phyloP scores from a whole-genome alignment of 1,140 invertebrate species.

The Trypoxylus dichotomus region DNA sequence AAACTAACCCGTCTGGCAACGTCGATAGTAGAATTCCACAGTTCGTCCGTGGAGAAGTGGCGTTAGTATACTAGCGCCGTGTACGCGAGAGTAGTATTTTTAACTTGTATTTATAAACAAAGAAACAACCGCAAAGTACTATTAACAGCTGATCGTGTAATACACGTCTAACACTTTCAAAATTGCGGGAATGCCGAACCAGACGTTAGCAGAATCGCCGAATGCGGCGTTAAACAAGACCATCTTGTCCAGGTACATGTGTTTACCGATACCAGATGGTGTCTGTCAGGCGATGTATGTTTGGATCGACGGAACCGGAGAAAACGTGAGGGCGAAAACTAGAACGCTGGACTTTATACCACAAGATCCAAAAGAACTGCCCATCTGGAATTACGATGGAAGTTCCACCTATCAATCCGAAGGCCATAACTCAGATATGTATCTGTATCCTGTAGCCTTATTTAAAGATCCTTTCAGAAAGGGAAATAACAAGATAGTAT shows the following conservation, averaged over 20 bases:
- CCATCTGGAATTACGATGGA: slow-evolving; percentile 93
- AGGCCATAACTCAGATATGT: slow-evolving; percentile 83
- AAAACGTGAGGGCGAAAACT: slow-evolving; percentile 85
- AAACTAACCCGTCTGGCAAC: slow-evolving; percentile 7
- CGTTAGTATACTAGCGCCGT: not conserved
- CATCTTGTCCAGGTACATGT: slow-evolving; percentile 71
- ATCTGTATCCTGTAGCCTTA: slow-evolving; percentile 78
- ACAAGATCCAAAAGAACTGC: slow-evolving; percentile 75
- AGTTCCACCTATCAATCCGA: slow-evolving; percentile 78
- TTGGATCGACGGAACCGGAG: slow-evolving; percentile 95
- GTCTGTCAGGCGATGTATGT: slow-evolving; percentile 86
- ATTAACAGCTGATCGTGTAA: not conserved
- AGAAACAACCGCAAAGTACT: not conserved
- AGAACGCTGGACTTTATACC: slow-evolving; percentile 81
- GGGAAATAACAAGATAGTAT: slow-evolving; percentile 79
- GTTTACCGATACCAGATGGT: slow-evolving; percentile 75
- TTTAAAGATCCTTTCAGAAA: slow-evolving; percentile 87
- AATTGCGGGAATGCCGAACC: slow-evolving; percentile 53
- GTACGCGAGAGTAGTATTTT: not conserved
- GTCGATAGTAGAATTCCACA: slow-evolving; percentile 9
- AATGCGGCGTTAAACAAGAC: slow-evolving; percentile 76
- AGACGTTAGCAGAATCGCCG: slow-evolving; percentile 64
- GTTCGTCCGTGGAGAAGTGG: not conserved
- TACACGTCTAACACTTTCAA: not conserved
- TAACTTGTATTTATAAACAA: slow-evolving; percentile 22